Percentiles rank a stretch among this genome's conserved stretches.
Conservation (phyloP, 2,797 vertebrate species). For the Okamejei kenojei region DNA sequence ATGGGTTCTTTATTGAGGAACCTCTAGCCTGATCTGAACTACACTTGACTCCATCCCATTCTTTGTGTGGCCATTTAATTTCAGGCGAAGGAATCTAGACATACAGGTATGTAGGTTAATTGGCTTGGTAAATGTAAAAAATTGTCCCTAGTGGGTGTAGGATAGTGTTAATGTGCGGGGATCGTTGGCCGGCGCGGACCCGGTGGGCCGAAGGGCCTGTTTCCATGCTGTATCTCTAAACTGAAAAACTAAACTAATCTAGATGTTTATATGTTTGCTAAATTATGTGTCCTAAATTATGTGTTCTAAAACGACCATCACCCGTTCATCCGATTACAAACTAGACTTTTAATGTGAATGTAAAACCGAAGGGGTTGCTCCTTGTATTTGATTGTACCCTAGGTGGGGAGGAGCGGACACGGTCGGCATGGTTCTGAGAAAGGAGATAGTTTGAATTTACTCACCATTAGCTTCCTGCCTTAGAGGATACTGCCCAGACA, state of each 20-base stretch:
- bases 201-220: no score
- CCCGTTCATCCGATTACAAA: background rate
- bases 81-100: no score
- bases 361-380: background rate
- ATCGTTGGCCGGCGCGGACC: no score
- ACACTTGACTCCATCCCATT: background rate
- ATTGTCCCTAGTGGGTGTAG: no score
- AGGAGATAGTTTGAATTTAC: conserved; percentile 42
- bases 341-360: background rate
- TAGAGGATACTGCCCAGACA: conserved; percentile 59
- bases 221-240: no score
- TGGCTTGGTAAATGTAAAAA: no score
- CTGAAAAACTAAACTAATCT: no score
- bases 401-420: background rate
- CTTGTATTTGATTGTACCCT: background rate
- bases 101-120: no score
- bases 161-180: no score
- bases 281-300: background rate
- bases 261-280: background rate
- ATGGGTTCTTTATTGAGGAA: background rate
- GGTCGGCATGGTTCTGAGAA: background rate
- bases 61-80: background rate
- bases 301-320: background rate
- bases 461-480: conserved; percentile 58
- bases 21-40: background rate